A percentile compares a stretch with the other conserved stretches of the same genome.
Conservation (phyloP, 2,113 vertebrate species). For the Melanocharis versteri region DNA sequence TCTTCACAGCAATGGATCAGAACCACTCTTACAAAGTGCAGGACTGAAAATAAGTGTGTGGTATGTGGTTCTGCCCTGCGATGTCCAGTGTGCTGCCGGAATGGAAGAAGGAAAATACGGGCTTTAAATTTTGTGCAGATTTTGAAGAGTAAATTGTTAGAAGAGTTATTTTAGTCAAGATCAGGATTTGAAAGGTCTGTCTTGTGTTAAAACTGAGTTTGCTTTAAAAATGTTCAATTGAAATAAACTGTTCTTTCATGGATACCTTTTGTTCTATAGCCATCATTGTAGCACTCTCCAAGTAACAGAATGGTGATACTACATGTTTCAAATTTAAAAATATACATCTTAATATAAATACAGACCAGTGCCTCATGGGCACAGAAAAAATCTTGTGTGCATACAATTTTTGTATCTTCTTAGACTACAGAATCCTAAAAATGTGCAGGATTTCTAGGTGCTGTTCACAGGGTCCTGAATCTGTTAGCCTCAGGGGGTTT, state of each 20-base stretch:
- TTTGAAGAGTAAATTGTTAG: neutral
- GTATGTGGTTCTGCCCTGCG: neutral
- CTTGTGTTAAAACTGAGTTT: neutral
- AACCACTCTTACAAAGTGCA: slow-evolving; percentile 41
- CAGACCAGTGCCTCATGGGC: neutral
- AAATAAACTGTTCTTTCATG: neutral
- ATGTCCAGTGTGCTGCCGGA: neutral
- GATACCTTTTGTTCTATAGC: neutral
- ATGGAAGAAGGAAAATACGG: neutral
- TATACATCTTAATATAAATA: neutral
- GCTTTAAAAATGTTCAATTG: neutral
- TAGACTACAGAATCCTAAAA: neutral
- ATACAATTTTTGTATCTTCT: neutral
- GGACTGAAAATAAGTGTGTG: neutral
- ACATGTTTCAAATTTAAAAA: neutral
- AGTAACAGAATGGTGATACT: neutral
- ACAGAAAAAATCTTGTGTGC: neutral
- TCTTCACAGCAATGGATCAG: slow-evolving; percentile 86
- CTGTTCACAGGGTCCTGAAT: neutral
- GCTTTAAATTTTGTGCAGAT: neutral
- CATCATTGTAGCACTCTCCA: neutral
- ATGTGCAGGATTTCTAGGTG: neutral
- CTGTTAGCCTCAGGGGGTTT: neutral
- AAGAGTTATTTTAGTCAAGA: neutral
- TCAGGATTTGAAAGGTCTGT: neutral